Evolutionary conservation across 2,113 vertebrate species (phyloP).

Genomic region (Colinus virginianus): DNA sequence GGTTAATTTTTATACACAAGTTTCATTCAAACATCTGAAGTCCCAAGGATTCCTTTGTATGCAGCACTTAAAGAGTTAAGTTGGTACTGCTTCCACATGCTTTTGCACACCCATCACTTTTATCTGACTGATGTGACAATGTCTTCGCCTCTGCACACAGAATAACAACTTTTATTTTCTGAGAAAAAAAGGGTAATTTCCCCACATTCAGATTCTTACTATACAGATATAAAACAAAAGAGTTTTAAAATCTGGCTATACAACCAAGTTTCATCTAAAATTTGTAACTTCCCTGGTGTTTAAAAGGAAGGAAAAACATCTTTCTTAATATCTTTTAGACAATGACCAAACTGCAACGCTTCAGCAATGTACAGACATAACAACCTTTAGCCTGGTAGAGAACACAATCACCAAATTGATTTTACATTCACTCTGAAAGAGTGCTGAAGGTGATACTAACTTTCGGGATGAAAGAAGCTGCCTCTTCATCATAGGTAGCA

Average conservation of each 20-base stretch:
- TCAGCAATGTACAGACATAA: neutral
- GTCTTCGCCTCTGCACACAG: accelerated
- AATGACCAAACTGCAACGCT: neutral
- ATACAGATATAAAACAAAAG: neutral
- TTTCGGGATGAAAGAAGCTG: neutral
- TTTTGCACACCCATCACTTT: neutral
- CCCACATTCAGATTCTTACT: neutral
- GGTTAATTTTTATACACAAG: neutral
- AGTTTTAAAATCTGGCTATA: neutral
- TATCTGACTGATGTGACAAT: neutral
- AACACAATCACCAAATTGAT: neutral
- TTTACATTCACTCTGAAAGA: neutral
- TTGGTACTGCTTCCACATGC: neutral
- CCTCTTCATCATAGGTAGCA: neutral
- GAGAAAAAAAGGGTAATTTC: neutral
- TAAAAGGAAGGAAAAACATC: neutral
- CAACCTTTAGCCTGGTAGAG: neutral
- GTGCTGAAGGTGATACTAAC: neutral
- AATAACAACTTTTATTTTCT: neutral
- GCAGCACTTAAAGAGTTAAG: neutral
- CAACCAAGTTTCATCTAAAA: neutral
- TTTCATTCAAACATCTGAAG: neutral
- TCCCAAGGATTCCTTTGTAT: neutral
- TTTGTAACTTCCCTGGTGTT: neutral
- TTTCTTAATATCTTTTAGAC: neutral